Conservation (phyloP, 2,888 invertebrate genomes). For the Liopterus haemorrhoidalis region DNA sequence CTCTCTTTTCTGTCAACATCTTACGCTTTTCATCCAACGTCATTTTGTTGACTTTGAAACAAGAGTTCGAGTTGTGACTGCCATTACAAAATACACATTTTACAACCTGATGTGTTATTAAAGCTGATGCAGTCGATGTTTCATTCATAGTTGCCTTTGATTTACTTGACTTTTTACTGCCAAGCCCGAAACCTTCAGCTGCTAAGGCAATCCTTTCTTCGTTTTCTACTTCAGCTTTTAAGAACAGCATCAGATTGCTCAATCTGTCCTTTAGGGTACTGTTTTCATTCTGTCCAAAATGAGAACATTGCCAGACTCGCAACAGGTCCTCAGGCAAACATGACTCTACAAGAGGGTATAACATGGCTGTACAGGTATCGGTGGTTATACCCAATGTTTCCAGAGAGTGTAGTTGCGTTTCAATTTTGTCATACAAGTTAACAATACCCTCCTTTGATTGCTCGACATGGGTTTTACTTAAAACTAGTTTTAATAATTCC, state of each 20-base stretch:
- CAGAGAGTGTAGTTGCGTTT: constrained; percentile 34
- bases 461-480: constrained; percentile 29
- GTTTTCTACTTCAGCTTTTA: background rate
- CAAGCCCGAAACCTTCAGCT: background rate
- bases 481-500: constrained; percentile 34
- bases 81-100: constrained; percentile 22
- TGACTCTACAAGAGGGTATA: constrained; percentile 37
- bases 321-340: constrained; percentile 34
- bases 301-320: constrained; percentile 31
- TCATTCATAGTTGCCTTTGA: no score
- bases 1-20: constrained; percentile 22
- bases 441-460: constrained; percentile 22
- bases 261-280: background rate
- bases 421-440: constrained; percentile 33
- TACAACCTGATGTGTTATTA: constrained; percentile 1
- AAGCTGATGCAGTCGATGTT: background rate
- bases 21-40: constrained; percentile 22
- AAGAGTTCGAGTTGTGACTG: constrained; percentile 25
- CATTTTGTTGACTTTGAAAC: constrained; percentile 27
- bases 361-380: constrained; percentile 35
- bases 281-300: background rate
- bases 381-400: constrained; percentile 33
- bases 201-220: constrained; percentile 1
- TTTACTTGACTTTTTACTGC: background rate
- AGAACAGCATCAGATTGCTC: background rate